Conservation (phyloP, 2,888 invertebrate genomes). For the Phymatocera aterrima region DNA sequence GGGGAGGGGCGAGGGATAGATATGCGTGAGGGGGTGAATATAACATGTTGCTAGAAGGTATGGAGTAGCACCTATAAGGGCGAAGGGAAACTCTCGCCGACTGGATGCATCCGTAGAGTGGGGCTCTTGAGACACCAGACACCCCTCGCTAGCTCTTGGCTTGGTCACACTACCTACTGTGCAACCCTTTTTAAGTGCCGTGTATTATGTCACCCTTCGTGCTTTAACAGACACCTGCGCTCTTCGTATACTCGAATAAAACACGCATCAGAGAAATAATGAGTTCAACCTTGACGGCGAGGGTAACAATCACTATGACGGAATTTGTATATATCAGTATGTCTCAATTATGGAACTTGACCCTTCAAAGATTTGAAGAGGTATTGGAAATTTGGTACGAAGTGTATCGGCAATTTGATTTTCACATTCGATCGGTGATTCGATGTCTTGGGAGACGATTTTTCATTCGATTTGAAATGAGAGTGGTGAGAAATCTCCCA, state of each 20-base stretch:
- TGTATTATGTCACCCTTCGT: slow-evolving; percentile 68
- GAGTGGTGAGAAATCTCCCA: too few relatives aligned
- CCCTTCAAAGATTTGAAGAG: too few relatives aligned
- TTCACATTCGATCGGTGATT: too few relatives aligned
- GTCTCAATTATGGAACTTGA: not conserved
- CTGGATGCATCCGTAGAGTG: slow-evolving; percentile 62
- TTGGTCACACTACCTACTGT: slow-evolving; percentile 67
- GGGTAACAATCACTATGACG: not conserved
- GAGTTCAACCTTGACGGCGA: slow-evolving; percentile 22
- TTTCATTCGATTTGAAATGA: too few relatives aligned
- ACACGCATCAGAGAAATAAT: not conserved
- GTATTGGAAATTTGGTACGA: too few relatives aligned
- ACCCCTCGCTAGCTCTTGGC: slow-evolving; percentile 62
- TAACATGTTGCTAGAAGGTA: not conserved
- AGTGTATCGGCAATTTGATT: too few relatives aligned
- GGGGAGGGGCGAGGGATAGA: not conserved
- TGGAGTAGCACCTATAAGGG: slow-evolving; percentile 43
- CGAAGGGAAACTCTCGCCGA: slow-evolving; percentile 48
- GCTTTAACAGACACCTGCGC: slow-evolving; percentile 68
- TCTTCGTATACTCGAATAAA: slow-evolving; percentile 41
- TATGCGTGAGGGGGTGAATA: not conserved
- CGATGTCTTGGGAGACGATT: too few relatives aligned
- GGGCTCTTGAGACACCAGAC: slow-evolving; percentile 70
- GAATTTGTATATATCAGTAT: not conserved
- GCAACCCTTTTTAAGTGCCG: slow-evolving; percentile 64